Percentiles rank a stretch among this genome's conserved stretches.
These are phyloP conservation scores for Pantherophis guttatus DNA, from an alignment of 2,113 vertebrate species.

Conservation along the genomic window DNA sequence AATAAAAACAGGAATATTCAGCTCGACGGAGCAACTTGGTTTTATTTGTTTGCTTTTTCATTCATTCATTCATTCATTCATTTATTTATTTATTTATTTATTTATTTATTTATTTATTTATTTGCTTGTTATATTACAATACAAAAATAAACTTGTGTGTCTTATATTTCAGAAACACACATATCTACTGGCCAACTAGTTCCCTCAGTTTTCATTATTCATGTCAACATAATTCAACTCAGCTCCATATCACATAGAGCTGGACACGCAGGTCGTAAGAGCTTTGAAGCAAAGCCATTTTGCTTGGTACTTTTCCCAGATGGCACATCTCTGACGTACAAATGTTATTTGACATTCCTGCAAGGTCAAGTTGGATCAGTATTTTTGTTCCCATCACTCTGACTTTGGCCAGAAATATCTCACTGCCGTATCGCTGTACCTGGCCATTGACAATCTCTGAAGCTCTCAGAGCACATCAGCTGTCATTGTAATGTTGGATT, in stretches of 20 bases:
- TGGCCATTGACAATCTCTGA: conserved; percentile 11
- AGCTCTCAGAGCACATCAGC: conserved; percentile 1
- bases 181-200: neutral
- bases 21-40: neutral
- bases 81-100: too few species aligned
- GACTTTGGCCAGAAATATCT: conserved; percentile 12
- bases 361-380: neutral
- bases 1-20: neutral
- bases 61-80: too few species aligned
- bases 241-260: neutral
- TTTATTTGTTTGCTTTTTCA: neutral
- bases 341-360: conserved; percentile 1
- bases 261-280: neutral
- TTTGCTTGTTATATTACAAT: neutral
- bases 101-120: too few species aligned
- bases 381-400: conserved; percentile 5
- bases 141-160: neutral
- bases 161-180: neutral
- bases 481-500: neutral
- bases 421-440: neutral
- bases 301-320: neutral
- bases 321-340: neutral
- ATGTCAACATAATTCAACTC: neutral
- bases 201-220: neutral
- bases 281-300: neutral